Evolutionary conservation across 1,140 invertebrate genomes (phyloP).

Genomic region (Aphelenchoides fujianensis): DNA sequence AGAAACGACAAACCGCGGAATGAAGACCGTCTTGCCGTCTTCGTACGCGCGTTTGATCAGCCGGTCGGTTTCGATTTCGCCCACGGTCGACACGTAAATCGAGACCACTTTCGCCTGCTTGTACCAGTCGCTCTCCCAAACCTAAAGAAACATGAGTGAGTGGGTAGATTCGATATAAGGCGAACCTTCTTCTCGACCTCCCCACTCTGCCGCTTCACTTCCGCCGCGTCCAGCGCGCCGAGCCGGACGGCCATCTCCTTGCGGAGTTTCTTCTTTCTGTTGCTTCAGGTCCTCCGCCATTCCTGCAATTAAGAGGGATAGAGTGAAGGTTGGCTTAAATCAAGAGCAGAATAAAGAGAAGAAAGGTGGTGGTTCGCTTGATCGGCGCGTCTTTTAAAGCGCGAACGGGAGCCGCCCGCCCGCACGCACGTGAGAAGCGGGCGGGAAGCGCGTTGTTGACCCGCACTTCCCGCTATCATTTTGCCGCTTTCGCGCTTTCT

Average conservation of each 20-base stretch:
- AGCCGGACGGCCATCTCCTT: not conserved
- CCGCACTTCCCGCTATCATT: too few species aligned
- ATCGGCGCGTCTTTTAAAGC: too few species aligned
- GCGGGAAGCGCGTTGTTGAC: too few species aligned
- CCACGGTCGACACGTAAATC: conserved; percentile 23
- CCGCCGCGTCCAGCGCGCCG: not conserved
- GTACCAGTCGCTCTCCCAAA: conserved; percentile 7
- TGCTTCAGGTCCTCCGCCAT: conserved; percentile 5
- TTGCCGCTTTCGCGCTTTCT: too few species aligned
- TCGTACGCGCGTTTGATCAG: conserved; percentile 19
- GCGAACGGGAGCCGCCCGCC: too few species aligned
- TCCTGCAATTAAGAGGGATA: too few species aligned
- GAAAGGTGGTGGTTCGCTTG: too few species aligned
- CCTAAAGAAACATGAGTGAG: conserved; percentile 14
- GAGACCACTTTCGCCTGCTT: conserved; percentile 12
- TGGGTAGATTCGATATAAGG: too few species aligned
- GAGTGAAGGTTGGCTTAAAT: too few species aligned
- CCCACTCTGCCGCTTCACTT: conserved; percentile 14
- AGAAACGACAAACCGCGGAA: too few species aligned
- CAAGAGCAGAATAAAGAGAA: too few species aligned
- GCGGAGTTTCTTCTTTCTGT: not conserved
- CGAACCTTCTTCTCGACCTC: not conserved
- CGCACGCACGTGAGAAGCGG: too few species aligned
- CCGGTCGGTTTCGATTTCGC: conserved; percentile 28
- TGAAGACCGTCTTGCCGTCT: conserved; percentile 22